Evolutionary conservation across 2,888 invertebrate genomes (phyloP), one percentile per base, ranked within the genome.

Genomic region (Gortyna flavago): DNA sequence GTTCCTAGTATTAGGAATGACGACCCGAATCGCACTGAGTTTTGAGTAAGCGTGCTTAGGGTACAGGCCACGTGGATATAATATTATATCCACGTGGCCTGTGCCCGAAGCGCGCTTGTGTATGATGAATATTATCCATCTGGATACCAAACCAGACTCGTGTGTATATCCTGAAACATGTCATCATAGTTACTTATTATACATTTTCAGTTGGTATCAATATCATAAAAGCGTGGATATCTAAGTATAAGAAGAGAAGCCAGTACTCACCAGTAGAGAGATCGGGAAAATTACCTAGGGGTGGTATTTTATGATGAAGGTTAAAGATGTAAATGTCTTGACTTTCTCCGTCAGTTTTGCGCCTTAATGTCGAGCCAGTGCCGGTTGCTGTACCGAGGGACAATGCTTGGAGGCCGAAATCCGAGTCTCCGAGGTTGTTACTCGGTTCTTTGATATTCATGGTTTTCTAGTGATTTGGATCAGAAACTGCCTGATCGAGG

Each of bases 381-480:
- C 21, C 41, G 32, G 25, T 32, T 25, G 29, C 2, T 41, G 21
- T 35, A n/a, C 35, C 66, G 2, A 29, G 16, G 16, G 11, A 25
- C 4, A 66, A 35, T 29, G 72, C 29, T 68, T 3, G 21, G 25
- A 44, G n/a, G 25, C 8, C 9, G 11, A 69, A 7, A 57, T 35
- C 35, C 11, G 18, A 57, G n/a, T 35, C 35, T 35, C 35, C 6
- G 18, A 54, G n/a, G 35, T 38, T 13, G 16, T 48, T 6, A 38
- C 21, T 71, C 11, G 1, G 5, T 29, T 54, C 29, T 80, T 59
- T 9, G 6, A 18, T 41, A 72, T 73, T 73, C 13, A 61, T 80
- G 32, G 32, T 41, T n/a, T 35, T 35, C 73, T 51, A 32, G 80
- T 80, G 9, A 59, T 41, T 66, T 25, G 18, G 32, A 51, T 48